Base-by-base conservation (phyloP, 2,888 invertebrate genomes). In the Andrena haemorrhoa region DNA sequence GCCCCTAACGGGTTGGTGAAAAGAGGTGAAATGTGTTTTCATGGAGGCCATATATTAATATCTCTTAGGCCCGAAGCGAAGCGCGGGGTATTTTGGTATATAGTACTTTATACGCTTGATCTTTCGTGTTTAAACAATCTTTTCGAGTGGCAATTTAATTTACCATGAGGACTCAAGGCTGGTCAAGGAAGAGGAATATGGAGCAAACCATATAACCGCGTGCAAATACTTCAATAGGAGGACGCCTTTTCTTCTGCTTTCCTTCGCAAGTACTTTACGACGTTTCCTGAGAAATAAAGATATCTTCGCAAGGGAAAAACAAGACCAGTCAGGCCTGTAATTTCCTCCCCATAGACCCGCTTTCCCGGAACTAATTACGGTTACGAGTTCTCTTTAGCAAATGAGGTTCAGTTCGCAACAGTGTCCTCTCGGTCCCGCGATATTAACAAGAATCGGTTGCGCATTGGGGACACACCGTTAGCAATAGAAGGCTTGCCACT, bases 241-340 rank as follows among this genome's bases (percentile, higher is more conserved):
- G 31, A 23, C 6, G 7, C 23, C 47, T 12, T n/a, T 56, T 6
- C 16, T 35, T 65, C 33, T 1, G 8, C 20, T 47, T 68, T 56
- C 47, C 16, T 56, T 16, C 31, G 49, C 20, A 16, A 29, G 33
- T 10, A 12, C 63, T 78, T 63, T 26, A 77, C 53, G 71, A 53
- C 33, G 53, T 47, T 77, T 77, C 78, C 49, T 71, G 12, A 60
- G 47, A 71, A 71, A 61, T 64, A 56, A 53, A 76, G 20, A 73
- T n/a, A 31, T 66, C 51, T 7, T 8, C n/a, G 29, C 33, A 10
- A 12, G 41, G 20, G 29, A 23, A 3, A 29, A 26, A 56, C 61
- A 47, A 23, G 6, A 29, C n/a, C 61, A 10, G 29, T 10, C 29
- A 12, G 47, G 26, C 16, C 47, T 56, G 47, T 58, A 74, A 74